Percentiles rank a stretch among this genome's conserved stretches.
These are phyloP conservation scores for human (Homo sapiens) DNA, from an alignment of 2,113 vertebrate genomes.

Conservation along the genomic window DNA sequence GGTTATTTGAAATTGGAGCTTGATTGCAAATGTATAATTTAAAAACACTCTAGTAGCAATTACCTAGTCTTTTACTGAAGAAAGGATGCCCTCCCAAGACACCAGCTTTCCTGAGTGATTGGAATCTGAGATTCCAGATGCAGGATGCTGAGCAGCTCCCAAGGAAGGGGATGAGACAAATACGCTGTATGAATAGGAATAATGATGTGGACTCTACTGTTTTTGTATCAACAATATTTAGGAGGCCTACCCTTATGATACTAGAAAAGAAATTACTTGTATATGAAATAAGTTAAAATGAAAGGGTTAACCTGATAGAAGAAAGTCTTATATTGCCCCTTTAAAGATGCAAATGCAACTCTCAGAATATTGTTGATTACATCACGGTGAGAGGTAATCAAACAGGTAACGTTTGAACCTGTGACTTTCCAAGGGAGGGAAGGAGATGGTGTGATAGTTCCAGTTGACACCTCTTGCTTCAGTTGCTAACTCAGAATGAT, in stretches of 20 bases:
- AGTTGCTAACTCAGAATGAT: not conserved
- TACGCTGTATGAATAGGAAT: not conserved
- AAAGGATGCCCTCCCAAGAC: not conserved
- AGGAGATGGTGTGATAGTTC: not conserved
- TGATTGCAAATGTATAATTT: constrained; percentile 11
- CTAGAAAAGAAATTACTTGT: not conserved
- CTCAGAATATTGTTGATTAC: not conserved
- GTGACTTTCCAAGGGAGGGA: not conserved
- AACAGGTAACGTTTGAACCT: not conserved
- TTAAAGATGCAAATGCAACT: not conserved
- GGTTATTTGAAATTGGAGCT: constrained; percentile 40
- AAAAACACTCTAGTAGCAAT: not conserved
- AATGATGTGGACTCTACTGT: not conserved
- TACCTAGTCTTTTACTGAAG: not conserved
- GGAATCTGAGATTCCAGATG: not conserved
- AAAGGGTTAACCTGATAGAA: not conserved
- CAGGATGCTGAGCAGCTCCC: not conserved
- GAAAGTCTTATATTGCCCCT: not conserved
- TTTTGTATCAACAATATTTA: not conserved
- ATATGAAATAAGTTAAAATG: not conserved
- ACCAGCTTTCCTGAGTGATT: not conserved
- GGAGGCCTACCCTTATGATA: not conserved
- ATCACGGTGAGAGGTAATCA: not conserved
- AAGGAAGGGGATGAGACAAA: not conserved
- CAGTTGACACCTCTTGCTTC: not conserved